phyloP scores from a whole-genome alignment of 2,113 vertebrate genomes.

The Tenrec ecaudatus region DNA sequence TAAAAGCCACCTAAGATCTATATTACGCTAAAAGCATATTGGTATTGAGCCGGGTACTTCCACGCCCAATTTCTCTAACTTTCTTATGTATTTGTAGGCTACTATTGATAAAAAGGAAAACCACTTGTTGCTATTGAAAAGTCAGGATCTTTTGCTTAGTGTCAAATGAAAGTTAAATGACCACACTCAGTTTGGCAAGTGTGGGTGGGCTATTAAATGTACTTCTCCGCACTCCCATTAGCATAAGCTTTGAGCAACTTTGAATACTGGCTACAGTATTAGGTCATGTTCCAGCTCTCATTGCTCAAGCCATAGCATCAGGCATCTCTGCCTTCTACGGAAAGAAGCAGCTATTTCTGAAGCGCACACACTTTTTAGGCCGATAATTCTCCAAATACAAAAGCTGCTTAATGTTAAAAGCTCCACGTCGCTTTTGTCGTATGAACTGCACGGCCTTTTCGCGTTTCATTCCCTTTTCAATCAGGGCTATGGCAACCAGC shows the following conservation, averaged over 20 bases:
- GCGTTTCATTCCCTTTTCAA: background rate
- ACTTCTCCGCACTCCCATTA: background rate
- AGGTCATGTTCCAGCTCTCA: background rate
- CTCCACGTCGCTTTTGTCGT: background rate
- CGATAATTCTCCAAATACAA: background rate
- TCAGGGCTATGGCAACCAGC: background rate
- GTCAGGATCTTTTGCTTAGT: conserved; percentile 18
- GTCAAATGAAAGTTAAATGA: conserved; percentile 2
- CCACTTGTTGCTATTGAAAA: conserved; percentile 27
- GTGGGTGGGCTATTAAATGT: background rate
- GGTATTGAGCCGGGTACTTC: background rate
- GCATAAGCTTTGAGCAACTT: background rate
- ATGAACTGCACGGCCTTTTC: background rate
- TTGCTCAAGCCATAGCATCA: background rate
- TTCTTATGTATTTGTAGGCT: background rate
- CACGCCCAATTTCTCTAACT: background rate
- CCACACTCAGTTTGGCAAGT: background rate
- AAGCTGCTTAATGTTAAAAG: conserved; percentile 36
- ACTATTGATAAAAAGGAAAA: background rate
- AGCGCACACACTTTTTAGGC: background rate
- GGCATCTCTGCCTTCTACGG: background rate
- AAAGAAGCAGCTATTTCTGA: background rate
- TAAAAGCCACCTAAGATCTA: background rate
- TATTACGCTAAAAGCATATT: background rate
- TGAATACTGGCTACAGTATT: background rate